phyloP scores from a whole-genome alignment of 2,797 vertebrate species.

The Danio choprae region DNA sequence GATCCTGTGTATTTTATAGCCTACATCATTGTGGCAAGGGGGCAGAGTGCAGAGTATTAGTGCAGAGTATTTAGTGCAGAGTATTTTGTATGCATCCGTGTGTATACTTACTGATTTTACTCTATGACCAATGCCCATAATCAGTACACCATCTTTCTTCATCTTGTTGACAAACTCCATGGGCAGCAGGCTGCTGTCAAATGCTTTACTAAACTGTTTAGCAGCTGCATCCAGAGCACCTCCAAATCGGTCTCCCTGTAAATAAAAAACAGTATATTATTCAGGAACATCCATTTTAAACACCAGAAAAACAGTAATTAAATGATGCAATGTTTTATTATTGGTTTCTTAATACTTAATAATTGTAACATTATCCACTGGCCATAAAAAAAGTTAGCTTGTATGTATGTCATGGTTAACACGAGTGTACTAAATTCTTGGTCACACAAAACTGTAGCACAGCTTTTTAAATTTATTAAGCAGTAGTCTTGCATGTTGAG shows the following conservation, averaged over 20 bases:
- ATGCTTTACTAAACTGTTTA: slow-evolving; percentile 97
- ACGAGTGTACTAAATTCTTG: neutral
- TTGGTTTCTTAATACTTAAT: neutral
- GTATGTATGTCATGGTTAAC: neutral
- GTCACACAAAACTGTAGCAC: neutral
- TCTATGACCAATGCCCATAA: slow-evolving; percentile 97
- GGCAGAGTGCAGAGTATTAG: too few species aligned
- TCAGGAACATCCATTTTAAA: slow-evolving; percentile 1
- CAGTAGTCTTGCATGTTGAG: neutral
- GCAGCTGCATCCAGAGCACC: slow-evolving; percentile 95
- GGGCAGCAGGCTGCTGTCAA: slow-evolving; percentile 93
- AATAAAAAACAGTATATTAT: slow-evolving; percentile 20
- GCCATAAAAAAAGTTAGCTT: neutral
- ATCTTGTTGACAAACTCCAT: slow-evolving; percentile 99
- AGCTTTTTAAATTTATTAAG: neutral
- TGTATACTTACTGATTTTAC: slow-evolving; percentile 85
- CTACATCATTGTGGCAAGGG: too few species aligned
- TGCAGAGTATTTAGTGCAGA: too few species aligned
- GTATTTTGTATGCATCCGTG: neutral
- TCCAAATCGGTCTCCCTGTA: slow-evolving; percentile 93
- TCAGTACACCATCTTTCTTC: slow-evolving; percentile 97
- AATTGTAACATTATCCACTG: neutral
- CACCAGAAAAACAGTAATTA: neutral
- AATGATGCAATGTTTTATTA: neutral
- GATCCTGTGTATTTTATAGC: too few species aligned